A percentile compares a stretch with the other conserved stretches of the same genome.
phyloP scores from a whole-genome alignment of 2,113 vertebrate genomes.

The Gallinago jamesoni region DNA sequence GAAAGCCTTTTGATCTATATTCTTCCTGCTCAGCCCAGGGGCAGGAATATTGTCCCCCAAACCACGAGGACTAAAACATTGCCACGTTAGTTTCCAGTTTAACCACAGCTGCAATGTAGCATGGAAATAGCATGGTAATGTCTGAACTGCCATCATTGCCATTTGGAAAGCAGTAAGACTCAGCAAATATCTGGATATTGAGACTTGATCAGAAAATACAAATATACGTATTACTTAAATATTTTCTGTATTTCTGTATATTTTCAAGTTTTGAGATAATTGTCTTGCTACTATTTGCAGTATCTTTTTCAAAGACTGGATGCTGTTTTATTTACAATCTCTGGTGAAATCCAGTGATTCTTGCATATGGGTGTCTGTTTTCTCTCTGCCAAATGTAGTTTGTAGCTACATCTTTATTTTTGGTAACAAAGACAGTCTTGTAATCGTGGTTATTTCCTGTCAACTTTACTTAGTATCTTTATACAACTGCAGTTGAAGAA shows the following conservation, averaged over 20 bases:
- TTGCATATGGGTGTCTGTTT: neutral
- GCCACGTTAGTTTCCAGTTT: neutral
- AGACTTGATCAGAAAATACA: neutral
- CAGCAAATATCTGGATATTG: neutral
- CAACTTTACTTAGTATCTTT: neutral
- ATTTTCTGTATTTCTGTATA: neutral
- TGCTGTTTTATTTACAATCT: neutral
- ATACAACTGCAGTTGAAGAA: neutral
- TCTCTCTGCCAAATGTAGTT: neutral
- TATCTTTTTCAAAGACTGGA: neutral
- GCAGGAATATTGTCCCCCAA: neutral
- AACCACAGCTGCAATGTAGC: neutral
- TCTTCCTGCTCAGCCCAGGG: neutral
- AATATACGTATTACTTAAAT: neutral
- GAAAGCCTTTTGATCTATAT: neutral
- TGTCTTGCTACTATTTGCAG: neutral
- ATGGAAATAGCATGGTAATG: neutral
- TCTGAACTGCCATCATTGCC: neutral
- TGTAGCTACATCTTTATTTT: neutral
- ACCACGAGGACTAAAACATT: neutral
- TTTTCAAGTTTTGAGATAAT: neutral
- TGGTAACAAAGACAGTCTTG: neutral
- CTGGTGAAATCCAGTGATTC: neutral
- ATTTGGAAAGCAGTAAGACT: neutral
- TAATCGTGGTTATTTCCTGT: neutral